Conservation (phyloP, 2,113 vertebrate species). For the Mionectes macconnelli region DNA sequence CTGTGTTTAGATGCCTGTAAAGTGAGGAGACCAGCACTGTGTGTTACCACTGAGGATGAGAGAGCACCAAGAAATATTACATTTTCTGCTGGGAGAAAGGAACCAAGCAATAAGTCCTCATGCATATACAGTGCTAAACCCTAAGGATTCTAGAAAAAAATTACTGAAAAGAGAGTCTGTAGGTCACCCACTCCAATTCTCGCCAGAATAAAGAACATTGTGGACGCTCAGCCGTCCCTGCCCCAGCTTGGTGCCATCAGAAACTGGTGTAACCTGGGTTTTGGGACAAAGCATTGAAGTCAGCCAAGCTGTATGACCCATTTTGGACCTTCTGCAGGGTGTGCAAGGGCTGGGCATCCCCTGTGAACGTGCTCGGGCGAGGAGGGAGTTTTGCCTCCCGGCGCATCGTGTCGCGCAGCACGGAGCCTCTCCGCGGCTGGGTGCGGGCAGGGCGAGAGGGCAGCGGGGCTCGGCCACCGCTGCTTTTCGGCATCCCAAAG, state of each 20-base stretch:
- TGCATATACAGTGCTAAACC: not conserved
- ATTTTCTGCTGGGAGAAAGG: not conserved
- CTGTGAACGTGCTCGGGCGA: accelerated
- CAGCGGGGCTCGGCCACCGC: not conserved
- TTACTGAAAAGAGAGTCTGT: not conserved
- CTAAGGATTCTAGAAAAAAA: not conserved
- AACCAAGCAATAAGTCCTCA: not conserved
- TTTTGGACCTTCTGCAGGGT: not conserved
- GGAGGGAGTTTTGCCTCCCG: not conserved
- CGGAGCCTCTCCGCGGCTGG: accelerated
- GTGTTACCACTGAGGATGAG: not conserved
- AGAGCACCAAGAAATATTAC: not conserved
- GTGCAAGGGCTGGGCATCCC: accelerated
- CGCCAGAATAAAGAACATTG: not conserved
- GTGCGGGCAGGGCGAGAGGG: accelerated
- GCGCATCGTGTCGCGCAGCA: accelerated
- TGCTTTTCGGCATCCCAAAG: not conserved
- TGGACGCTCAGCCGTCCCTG: not conserved
- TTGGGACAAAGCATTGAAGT: not conserved
- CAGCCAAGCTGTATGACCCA: accelerated
- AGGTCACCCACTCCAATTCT: not conserved
- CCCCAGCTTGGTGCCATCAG: not conserved
- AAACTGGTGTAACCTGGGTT: not conserved
- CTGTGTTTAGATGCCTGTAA: not conserved
- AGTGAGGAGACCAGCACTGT: not conserved